Evolutionary conservation across 1,140 invertebrate species (phyloP).

Genomic region (Pinna nobilis): DNA sequence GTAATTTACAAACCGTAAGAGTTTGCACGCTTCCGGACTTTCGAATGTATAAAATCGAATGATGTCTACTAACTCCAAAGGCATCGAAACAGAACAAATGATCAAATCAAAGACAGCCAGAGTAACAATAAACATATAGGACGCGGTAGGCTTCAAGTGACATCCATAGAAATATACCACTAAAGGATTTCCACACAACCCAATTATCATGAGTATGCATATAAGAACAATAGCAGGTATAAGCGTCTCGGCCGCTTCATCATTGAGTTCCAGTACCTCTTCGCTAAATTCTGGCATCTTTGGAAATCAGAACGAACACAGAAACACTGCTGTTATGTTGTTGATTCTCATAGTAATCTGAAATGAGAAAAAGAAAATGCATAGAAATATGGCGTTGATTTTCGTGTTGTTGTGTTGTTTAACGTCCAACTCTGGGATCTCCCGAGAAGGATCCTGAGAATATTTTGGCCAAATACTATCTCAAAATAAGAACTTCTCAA

Average conservation of each 20-base stretch:
- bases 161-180: constrained; percentile 46
- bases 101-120: constrained; percentile 52
- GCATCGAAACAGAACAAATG: constrained; percentile 46
- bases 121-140: constrained; percentile 47
- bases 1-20: constrained; percentile 44
- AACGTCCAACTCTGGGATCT: no score
- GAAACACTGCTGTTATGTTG: no score
- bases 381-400: no score
- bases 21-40: constrained; percentile 32
- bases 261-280: constrained; percentile 15
- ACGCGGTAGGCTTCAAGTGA: constrained; percentile 39
- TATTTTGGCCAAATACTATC: constrained; percentile 29
- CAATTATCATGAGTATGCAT: constrained; percentile 36
- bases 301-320: no score
- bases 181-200: constrained; percentile 44
- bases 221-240: constrained; percentile 47
- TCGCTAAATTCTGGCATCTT: constrained; percentile 11
- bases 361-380: no score
- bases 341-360: no score
- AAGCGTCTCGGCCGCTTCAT: constrained; percentile 22
- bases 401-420: no score
- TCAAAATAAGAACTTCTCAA: constrained; percentile 9
- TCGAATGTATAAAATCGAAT: constrained; percentile 45
- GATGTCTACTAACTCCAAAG: constrained; percentile 47
- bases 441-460: constrained; percentile 11